A percentile compares a stretch with the other conserved stretches of the same genome.
These are phyloP conservation scores for Leptonema lineaticorne DNA, from an alignment of 1,140 invertebrate genomes.

Conservation along the genomic window DNA sequence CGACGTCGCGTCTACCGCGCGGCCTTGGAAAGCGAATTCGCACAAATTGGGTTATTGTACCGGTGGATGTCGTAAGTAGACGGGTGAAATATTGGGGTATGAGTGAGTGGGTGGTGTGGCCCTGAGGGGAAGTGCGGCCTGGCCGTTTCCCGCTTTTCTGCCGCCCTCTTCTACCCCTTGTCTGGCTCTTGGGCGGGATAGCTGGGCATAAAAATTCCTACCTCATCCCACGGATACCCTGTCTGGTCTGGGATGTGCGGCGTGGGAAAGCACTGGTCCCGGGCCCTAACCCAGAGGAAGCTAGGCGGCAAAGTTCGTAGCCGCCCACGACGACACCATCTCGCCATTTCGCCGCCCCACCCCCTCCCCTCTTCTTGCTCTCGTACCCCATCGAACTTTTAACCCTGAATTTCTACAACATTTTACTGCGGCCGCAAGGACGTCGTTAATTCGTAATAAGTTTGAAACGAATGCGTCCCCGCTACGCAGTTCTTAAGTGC, in stretches of 20 bases:
- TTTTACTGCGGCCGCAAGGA: no score
- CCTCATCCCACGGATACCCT: constrained; percentile 22
- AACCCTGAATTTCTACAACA: constrained; percentile 1
- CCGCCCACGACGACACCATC: neutral
- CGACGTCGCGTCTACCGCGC: constrained; percentile 34
- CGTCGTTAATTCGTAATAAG: no score
- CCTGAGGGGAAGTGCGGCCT: neutral
- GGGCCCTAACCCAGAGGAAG: constrained; percentile 5
- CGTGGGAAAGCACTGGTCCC: constrained; percentile 38
- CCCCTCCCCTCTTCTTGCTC: neutral
- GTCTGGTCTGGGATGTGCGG: constrained; percentile 36
- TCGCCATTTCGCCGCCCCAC: neutral
- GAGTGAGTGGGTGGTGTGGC: neutral
- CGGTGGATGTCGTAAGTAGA: constrained; percentile 12
- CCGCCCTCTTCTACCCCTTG: constrained; percentile 21
- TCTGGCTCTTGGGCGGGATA: no score
- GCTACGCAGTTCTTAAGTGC: no score
- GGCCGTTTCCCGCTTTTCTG: neutral
- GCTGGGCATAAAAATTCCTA: constrained; percentile 9
- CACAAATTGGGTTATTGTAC: constrained; percentile 43
- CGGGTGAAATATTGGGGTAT: neutral
- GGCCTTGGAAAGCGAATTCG: constrained; percentile 41
- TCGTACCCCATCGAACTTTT: neutral
- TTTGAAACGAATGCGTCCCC: no score
- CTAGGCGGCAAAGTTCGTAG: constrained; percentile 24